phyloP scores from a whole-genome alignment of 64 coral and sea anemone genomes.

The Orbicella faveolata region DNA sequence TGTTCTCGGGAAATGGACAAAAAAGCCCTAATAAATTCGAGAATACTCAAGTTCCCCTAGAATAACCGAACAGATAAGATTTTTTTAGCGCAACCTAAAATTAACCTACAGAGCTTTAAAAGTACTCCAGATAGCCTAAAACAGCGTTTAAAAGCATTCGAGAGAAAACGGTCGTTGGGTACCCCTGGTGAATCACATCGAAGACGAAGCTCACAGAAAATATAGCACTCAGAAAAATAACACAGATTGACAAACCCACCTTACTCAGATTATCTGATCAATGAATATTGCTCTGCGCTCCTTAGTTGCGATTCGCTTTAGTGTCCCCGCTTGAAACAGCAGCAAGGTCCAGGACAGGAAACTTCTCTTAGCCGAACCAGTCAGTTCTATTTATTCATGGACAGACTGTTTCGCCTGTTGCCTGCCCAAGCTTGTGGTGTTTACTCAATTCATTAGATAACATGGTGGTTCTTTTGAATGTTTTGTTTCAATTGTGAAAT shows the following conservation, averaged over 20 bases:
- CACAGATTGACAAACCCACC: neutral
- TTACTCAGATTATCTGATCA: neutral
- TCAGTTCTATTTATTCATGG: neutral
- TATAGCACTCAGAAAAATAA: neutral
- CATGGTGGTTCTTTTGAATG: slow-evolving; percentile 4
- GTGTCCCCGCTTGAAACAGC: neutral
- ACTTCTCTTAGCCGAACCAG: neutral
- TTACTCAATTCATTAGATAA: slow-evolving; percentile 22
- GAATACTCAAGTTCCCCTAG: too few species aligned
- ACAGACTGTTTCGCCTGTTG: neutral
- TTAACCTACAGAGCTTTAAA: too few species aligned
- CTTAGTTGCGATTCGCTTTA: neutral
- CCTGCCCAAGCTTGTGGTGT: slow-evolving; percentile 1
- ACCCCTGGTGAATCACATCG: neutral
- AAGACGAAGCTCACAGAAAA: neutral
- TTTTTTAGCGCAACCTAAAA: too few species aligned
- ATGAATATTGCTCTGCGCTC: neutral
- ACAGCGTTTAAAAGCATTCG: too few species aligned
- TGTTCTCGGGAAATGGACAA: too few species aligned
- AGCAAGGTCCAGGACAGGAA: neutral
- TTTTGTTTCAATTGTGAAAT: slow-evolving; percentile 12
- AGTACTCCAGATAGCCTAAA: too few species aligned
- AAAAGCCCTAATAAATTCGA: too few species aligned
- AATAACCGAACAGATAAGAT: too few species aligned
- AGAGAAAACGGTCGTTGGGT: too few species aligned